Evolutionary conservation across 1,140 invertebrate species (phyloP).

Genomic region (Vanessa tameamea): DNA sequence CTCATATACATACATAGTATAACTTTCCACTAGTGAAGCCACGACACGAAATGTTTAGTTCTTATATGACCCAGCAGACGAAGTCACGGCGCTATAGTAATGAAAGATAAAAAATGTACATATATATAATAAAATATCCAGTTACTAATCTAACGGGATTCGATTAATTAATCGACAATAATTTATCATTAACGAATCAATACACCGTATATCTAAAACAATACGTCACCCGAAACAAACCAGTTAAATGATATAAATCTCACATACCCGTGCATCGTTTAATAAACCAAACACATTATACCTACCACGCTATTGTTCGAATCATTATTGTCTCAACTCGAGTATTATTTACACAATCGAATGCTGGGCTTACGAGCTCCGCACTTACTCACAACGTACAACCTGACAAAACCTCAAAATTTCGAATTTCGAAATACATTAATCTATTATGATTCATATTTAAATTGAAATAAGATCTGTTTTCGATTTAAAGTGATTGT

Average conservation of each 20-base stretch:
- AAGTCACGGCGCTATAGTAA: too few relatives aligned
- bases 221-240: slow-evolving; percentile 45
- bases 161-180: slow-evolving; percentile 27
- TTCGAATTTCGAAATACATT: slow-evolving; percentile 11
- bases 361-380: slow-evolving; percentile 61
- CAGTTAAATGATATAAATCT: slow-evolving; percentile 40
- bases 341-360: slow-evolving; percentile 73
- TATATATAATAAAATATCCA: slow-evolving; percentile 1
- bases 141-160: background rate
- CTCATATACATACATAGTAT: too few relatives aligned
- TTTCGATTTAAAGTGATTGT: slow-evolving; percentile 5
- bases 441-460: slow-evolving; percentile 22
- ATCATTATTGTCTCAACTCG: slow-evolving; percentile 72
- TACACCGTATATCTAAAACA: slow-evolving; percentile 43
- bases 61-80: too few relatives aligned
- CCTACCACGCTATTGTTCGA: slow-evolving; percentile 66
- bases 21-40: too few relatives aligned
- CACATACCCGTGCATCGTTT: slow-evolving; percentile 49
- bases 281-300: slow-evolving; percentile 77
- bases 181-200: slow-evolving; percentile 39
- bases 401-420: slow-evolving; percentile 16
- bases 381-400: slow-evolving; percentile 45
- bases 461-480: slow-evolving; percentile 11
- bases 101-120: too few relatives aligned
- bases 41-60: too few relatives aligned